Base-by-base conservation (phyloP, 2,888 invertebrate genomes). In the Eupsilia transversa region DNA sequence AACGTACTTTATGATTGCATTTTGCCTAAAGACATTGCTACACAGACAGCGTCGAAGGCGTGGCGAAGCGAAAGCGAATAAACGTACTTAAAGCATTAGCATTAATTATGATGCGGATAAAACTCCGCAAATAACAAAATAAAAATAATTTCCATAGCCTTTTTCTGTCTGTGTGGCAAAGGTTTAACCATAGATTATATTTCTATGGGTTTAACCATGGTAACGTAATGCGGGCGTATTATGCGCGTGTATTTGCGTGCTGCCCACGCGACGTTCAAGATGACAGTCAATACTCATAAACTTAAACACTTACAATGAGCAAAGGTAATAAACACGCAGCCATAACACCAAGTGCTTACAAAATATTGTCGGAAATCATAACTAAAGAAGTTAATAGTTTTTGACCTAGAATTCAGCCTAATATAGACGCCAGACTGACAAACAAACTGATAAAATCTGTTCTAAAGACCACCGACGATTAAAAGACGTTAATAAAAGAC, bases 271-370 rank as follows among this genome's bases (percentile, higher is more conserved):
- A 74, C 74, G 80, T 79, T 74, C 59, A 77, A 80, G 73, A 80
- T 84, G 89, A 88, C 88, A 89, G 85, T 82, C 72, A 84, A 82
- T 85, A 81, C 82, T 85, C 86, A 84, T 86, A 85, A 85, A 87
- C 75, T 72, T 61, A 74, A 79, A 76, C 68, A 82, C 56, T 77
- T 73, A 78, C 79, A 80, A 79, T 78, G 70, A 74, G 49, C 61
- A 56, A 81, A 52, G 56, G 60, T 79, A 81, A 79, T 74, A 82
- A 73, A 82, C 71, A 75, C 68, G 56, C 68, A 70, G 57, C 52
- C 54, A 72, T 70, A 63, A 76, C 35, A 59, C 20, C 61, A 69
- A 84, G 56, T 68, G 46, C 70, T 72, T 69, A 63, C 63, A 69
- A 66, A 49, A 52, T 35, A 80, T 63, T 43, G 2, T 49, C 54